Conservation (phyloP, 2,797 vertebrate species). For the Phrynocephalus guinanensis region DNA sequence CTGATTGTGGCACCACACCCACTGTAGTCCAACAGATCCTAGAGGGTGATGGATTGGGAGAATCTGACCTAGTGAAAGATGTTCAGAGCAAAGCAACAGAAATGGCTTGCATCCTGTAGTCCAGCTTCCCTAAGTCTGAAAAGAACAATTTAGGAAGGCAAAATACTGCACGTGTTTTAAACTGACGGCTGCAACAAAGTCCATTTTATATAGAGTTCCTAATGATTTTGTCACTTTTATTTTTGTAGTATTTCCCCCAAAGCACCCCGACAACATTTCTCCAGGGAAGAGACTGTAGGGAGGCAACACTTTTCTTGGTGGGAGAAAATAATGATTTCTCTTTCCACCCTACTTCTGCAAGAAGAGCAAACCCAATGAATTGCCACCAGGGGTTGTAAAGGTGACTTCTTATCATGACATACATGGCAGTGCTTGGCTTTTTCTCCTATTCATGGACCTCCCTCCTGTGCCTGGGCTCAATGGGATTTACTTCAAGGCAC, state of each 20-base stretch:
- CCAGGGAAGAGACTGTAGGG: not conserved
- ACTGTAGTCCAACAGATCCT: not conserved
- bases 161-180: conserved; percentile 14
- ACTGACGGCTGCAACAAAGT: not conserved
- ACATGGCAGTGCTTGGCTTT: not conserved
- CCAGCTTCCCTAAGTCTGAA: not conserved
- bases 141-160: not conserved
- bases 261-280: not conserved
- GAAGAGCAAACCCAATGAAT: not conserved
- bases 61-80: not conserved
- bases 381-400: conserved; percentile 20
- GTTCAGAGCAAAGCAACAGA: not conserved
- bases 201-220: not conserved
- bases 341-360: not conserved
- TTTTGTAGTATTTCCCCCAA: not conserved
- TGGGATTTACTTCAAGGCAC: not conserved
- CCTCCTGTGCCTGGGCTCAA: not conserved
- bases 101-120: not conserved
- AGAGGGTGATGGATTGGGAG: not conserved
- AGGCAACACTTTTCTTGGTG: not conserved
- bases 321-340: not conserved
- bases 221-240: not conserved
- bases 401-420: not conserved
- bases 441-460: not conserved
- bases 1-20: no score